Percentiles rank a stretch among this genome's conserved stretches.
These are phyloP conservation scores for Campoletis sonorensis DNA, from an alignment of 1,140 invertebrate species.

Conservation along the genomic window DNA sequence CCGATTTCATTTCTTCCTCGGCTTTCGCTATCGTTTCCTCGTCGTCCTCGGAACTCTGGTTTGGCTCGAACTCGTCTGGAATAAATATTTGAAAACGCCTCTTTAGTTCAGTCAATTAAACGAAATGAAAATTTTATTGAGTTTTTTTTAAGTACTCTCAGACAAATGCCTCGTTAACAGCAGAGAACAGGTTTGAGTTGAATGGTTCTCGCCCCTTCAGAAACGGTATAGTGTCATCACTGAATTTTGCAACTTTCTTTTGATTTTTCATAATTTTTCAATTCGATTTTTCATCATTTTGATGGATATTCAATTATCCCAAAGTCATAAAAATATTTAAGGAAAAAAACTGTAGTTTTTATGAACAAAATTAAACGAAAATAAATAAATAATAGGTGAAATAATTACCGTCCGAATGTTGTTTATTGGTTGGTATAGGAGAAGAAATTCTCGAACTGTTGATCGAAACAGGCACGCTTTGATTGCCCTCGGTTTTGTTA, in stretches of 20 bases:
- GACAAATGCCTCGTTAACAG: constrained; percentile 76
- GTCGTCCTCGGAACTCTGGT: constrained; percentile 90
- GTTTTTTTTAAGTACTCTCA: too few relatives aligned
- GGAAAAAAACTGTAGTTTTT: too few relatives aligned
- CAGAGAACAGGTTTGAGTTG: constrained; percentile 67
- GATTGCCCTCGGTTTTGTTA: constrained; percentile 79
- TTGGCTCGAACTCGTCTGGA: constrained; percentile 89
- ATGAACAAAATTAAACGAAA: constrained; percentile 30
- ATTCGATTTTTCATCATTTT: too few relatives aligned
- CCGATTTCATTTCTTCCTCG: constrained; percentile 84
- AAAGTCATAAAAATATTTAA: too few relatives aligned
- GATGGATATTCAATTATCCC: too few relatives aligned
- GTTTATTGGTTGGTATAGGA: constrained; percentile 68
- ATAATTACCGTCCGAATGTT: constrained; percentile 74
- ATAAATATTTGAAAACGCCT: constrained; percentile 21
- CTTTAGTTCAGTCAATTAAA: constrained; percentile 26
- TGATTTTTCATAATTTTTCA: too few relatives aligned
- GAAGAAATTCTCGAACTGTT: constrained; percentile 75
- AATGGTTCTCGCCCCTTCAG: constrained; percentile 71
- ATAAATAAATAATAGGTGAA: not conserved
- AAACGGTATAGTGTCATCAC: constrained; percentile 65
- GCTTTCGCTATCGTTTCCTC: constrained; percentile 97
- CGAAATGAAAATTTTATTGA: too few relatives aligned
- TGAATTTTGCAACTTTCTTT: too few relatives aligned
- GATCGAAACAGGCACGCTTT: constrained; percentile 74